Percentiles rank a stretch among this genome's conserved stretches.
These are phyloP conservation scores for Ernsta delagoae DNA, from an alignment of 2,888 invertebrate genomes.

Conservation along the genomic window DNA sequence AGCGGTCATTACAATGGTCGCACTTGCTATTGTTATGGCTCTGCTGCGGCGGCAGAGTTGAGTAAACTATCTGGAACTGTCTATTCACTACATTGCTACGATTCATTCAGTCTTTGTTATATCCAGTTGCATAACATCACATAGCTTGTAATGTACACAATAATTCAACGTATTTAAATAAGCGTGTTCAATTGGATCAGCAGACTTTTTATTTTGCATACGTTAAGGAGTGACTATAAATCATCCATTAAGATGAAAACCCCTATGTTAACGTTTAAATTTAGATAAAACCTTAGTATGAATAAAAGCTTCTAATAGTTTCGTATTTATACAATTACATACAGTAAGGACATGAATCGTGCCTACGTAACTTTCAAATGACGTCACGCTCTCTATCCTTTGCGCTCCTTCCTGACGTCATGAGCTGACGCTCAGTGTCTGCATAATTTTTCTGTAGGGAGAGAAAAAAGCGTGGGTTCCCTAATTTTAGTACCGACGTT, in stretches of 20 bases:
- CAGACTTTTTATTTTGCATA: too few species aligned
- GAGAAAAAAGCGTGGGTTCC: slow-evolving; percentile 36
- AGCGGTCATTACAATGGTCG: slow-evolving; percentile 21
- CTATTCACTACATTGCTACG: slow-evolving; percentile 18
- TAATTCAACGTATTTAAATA: too few species aligned
- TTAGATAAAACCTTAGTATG: not conserved
- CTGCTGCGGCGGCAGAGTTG: slow-evolving; percentile 20
- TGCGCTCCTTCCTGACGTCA: slow-evolving; percentile 53
- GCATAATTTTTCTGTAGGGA: slow-evolving; percentile 22
- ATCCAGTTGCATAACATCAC: not conserved
- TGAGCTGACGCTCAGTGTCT: slow-evolving; percentile 49
- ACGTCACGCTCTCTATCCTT: slow-evolving; percentile 41
- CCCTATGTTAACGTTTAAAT: not conserved
- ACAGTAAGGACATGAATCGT: not conserved
- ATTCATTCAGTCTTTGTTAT: slow-evolving; percentile 1
- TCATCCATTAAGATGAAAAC: not conserved
- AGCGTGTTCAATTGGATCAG: too few species aligned
- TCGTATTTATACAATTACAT: not conserved
- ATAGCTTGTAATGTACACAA: too few species aligned
- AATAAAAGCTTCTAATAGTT: not conserved
- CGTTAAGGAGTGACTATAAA: too few species aligned
- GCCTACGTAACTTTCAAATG: slow-evolving; percentile 27
- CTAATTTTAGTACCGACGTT: not conserved
- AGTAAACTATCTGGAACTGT: slow-evolving; percentile 27
- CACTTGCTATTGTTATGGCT: slow-evolving; percentile 27